Base-by-base conservation (phyloP, 2,113 vertebrate genomes). In the Calidris pygmaea region DNA sequence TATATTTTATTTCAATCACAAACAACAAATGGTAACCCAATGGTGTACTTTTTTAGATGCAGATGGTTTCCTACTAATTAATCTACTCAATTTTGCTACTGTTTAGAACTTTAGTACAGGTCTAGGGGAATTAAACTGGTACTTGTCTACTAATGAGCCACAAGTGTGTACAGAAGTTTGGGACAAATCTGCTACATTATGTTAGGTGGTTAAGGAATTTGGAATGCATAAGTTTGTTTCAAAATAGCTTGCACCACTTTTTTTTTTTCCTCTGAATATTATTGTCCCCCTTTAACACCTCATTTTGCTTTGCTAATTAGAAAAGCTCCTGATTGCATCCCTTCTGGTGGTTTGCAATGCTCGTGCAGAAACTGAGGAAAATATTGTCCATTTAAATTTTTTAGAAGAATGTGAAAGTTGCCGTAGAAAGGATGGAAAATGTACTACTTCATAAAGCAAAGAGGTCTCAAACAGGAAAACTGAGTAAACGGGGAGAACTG, bases 51-150 rank as follows among this genome's bases (percentile, higher is more conserved):
- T 82, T 84, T 85, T 78, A 80, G 34, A 14, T 76, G 19, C 5
- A 76, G 58, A 52, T 2, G 0, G 8, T 3, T 58, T 76, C 35
- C 10, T 71, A 9, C 19, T 62, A 62, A n/a, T 70, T 59, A 34
- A 66, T 52, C 10, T 26, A 34, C 10, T 78, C 35, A n/a, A 0
- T 43, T 89, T 78, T 60, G 4, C 45, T 52, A 21, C 19, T 4
- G 41, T 0, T 0, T 4, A 56, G 7, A 43, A 43, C 9, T 53
- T 26, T 16, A 65, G 14, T 43, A 39, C 7, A 20, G 8, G 8
- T 48, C 43, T 58, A 29, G 26, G 2, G 6, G 9, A 81, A 43
- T 19, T 43, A 71, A 55, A 20, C 24, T 45, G 23, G 2, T 71
- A 26, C 9, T 50, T 34, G 8, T 56, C 9, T 52, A 45, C 2